Evolutionary conservation across 2,797 vertebrate species (phyloP).

Genomic region (Tadarida brasiliensis): DNA sequence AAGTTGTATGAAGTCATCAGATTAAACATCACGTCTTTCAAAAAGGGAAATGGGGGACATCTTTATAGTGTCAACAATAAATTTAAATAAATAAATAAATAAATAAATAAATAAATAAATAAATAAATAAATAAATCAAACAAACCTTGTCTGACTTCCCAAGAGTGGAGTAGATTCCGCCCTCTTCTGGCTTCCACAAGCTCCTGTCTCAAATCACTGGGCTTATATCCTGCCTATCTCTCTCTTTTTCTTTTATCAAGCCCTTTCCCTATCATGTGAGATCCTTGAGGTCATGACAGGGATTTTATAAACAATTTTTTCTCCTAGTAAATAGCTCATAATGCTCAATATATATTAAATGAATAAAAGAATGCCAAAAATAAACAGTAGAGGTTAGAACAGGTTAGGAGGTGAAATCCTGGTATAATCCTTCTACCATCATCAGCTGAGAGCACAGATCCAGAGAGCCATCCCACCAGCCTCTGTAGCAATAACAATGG

Average conservation of each 20-base stretch:
- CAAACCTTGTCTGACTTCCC: not conserved
- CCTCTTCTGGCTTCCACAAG: not conserved
- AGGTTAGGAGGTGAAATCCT: not conserved
- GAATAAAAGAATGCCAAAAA: not conserved
- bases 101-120: too few species aligned
- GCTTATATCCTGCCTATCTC: not conserved
- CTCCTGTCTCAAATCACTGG: not conserved
- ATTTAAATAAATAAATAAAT: too few species aligned
- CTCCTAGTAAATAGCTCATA: not conserved
- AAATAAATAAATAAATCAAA: too few species aligned
- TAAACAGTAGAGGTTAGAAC: not conserved
- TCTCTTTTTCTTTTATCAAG: not conserved
- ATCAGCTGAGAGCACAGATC: not conserved
- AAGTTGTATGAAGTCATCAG: not conserved
- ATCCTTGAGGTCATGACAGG: not conserved
- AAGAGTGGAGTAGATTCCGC: not conserved
- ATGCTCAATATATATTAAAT: not conserved
- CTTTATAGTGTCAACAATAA: too few species aligned
- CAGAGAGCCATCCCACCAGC: not conserved
- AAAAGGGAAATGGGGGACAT: not conserved
- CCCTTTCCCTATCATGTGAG: not conserved
- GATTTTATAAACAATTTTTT: not conserved
- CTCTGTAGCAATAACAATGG: not conserved
- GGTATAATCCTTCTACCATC: not conserved
- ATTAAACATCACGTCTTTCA: not conserved